Base-by-base conservation (phyloP, 2,888 invertebrate species). In the Nomada ferruginata region DNA sequence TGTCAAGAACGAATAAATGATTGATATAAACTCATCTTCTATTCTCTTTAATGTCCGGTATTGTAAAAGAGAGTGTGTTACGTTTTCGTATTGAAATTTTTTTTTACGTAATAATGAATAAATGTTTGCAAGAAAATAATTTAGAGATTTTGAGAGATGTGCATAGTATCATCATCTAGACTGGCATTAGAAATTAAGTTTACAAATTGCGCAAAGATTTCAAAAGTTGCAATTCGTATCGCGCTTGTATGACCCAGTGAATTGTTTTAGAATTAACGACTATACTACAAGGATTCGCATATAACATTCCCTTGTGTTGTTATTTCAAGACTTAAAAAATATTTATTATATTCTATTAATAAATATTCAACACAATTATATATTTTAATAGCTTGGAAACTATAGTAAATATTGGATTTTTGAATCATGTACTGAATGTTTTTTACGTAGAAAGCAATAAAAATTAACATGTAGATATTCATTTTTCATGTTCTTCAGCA, bases 141-240 rank as follows among this genome's bases (percentile, higher is more conserved):
- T 65, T 13, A 47, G 66, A 42, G 55, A 66, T 29, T 26, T 78
- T 82, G 64, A 69, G 73, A 70, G 76, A 63, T 83, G 78, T 82
- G 61, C 85, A 77, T 59, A 66, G 63, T 70, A 26, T 69, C 65
- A 64, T 77, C 59, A 65, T 64, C 59, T 59, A 53, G 68, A 71
- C 13, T 44, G 47, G 20, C 7, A 50, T 59, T 68, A 13, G 20
- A 50, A 63, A 76, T 76, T 55, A 71, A 76, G 4, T 47, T 63
- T 15, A 18, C 47, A 55, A 15, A 44, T 55, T 50, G 36, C 4
- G 26, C 29, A 36, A 18, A 70, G 36, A 20, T 47, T 52, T 55
- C 44, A 18, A 57, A 57, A 47, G 55, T 18, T 76, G 10, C 11
- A 55, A 44, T 44, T 55, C 20, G 23, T 7, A 36, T 52, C 9